These are phyloP conservation scores for Agonopterix alstromeriana DNA, from an alignment of 2,888 invertebrate genomes.

Conservation along the genomic window DNA sequence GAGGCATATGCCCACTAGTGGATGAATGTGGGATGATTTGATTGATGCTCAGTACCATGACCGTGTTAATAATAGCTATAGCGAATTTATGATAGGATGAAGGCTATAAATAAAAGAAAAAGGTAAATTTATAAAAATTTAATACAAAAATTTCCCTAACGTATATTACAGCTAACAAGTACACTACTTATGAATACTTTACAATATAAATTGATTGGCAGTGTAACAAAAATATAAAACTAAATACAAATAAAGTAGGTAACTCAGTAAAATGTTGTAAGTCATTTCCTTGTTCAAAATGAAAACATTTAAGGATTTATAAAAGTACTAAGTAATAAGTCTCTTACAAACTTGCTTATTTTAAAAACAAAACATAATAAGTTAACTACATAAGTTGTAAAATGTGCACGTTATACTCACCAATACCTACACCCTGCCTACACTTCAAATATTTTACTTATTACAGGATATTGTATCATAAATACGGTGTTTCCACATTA, in stretches of 20 bases:
- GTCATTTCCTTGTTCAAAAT: conserved; percentile 15
- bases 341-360: conserved; percentile 11
- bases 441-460: too few species aligned
- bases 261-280: conserved; percentile 37
- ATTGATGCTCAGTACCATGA: too few species aligned
- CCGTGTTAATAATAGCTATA: too few species aligned
- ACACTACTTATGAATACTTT: conserved; percentile 46
- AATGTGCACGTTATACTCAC: background rate
- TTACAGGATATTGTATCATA: too few species aligned
- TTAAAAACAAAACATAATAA: conserved; percentile 40
- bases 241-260: conserved; percentile 43
- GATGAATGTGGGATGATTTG: too few species aligned
- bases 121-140: conserved; percentile 41
- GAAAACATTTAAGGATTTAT: conserved; percentile 5
- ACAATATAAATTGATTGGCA: conserved; percentile 47
- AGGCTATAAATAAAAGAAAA: background rate
- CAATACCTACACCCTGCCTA: background rate
- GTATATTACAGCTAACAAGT: conserved; percentile 35
- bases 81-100: too few species aligned
- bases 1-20: too few species aligned
- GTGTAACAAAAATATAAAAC: conserved; percentile 35
- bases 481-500: too few species aligned
- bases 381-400: conserved; percentile 23
- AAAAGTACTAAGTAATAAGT: conserved; percentile 17
- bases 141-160: conserved; percentile 45